Evolutionary conservation across 2,888 invertebrate species (phyloP).

Genomic region (Harpalus rufipes): DNA sequence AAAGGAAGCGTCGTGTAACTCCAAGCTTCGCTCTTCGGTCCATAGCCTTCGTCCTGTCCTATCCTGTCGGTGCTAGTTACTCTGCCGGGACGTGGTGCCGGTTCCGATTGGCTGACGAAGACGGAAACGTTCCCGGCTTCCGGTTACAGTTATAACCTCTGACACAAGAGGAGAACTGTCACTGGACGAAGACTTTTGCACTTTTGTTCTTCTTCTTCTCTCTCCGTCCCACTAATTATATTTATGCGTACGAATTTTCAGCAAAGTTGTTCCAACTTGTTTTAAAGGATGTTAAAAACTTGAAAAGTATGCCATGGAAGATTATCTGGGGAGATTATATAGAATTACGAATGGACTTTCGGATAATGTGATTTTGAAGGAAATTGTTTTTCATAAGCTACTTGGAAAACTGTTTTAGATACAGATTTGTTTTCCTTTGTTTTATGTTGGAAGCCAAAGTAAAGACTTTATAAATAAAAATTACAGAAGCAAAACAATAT

Average conservation of each 20-base stretch:
- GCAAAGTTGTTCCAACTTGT: slow-evolving; percentile 57
- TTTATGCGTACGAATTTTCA: slow-evolving; percentile 57
- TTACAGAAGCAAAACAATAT: neutral
- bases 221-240: slow-evolving; percentile 52
- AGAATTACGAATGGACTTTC: slow-evolving; percentile 57
- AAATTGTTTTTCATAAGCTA: slow-evolving; percentile 56
- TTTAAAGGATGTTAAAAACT: slow-evolving; percentile 63
- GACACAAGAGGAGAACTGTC: too few relatives aligned
- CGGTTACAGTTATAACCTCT: slow-evolving; percentile 63
- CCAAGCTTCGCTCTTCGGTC: slow-evolving; percentile 4
- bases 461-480: neutral
- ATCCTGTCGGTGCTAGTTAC: slow-evolving; percentile 59
- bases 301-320: slow-evolving; percentile 62
- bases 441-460: neutral
- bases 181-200: neutral
- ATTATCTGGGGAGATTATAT: slow-evolving; percentile 50
- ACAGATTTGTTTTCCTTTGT: slow-evolving; percentile 15
- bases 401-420: slow-evolving; percentile 23
- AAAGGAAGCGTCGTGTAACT: slow-evolving; percentile 5
- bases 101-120: slow-evolving; percentile 64
- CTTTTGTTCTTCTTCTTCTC: slow-evolving; percentile 1
- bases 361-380: slow-evolving; percentile 45
- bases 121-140: slow-evolving; percentile 61
- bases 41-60: slow-evolving; percentile 10
- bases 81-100: slow-evolving; percentile 53